These are phyloP conservation scores for Caenorhabditis sinica DNA, from an alignment of 2,888 invertebrate species.

Conservation along the genomic window DNA sequence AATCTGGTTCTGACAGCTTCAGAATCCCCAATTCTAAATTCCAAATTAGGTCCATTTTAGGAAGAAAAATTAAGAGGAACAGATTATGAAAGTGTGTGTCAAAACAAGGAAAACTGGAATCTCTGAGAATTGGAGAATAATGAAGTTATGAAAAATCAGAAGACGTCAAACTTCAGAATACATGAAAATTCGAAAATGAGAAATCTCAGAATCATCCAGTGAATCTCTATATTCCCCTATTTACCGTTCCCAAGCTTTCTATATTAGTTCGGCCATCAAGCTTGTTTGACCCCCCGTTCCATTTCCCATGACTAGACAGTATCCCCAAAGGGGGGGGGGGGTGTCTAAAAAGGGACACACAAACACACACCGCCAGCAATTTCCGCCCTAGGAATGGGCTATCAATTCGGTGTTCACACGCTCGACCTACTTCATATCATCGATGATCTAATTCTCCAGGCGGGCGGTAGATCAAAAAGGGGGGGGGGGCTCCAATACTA, in stretches of 20 bases:
- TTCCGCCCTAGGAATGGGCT: neutral
- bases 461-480: too few relatives aligned
- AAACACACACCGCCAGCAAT: too few relatives aligned
- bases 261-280: too few relatives aligned
- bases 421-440: conserved; percentile 45
- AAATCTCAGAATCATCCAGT: neutral
- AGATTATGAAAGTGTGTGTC: neutral
- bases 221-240: neutral
- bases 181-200: too few relatives aligned
- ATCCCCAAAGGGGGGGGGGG: too few relatives aligned
- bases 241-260: conserved; percentile 22
- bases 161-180: too few relatives aligned
- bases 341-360: neutral
- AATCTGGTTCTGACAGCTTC: conserved; percentile 23
- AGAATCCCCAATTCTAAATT: neutral
- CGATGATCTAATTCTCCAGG: too few relatives aligned
- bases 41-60: neutral
- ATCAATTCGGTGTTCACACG: conserved; percentile 29
- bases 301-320: conserved; percentile 26
- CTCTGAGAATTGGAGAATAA: too few relatives aligned
- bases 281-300: conserved; percentile 2
- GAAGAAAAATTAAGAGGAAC: neutral
- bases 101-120: too few relatives aligned
- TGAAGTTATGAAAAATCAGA: too few relatives aligned
- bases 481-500: too few relatives aligned